Base-by-base conservation (phyloP, 2,797 vertebrate species). In the Taenioides sp. region DNA sequence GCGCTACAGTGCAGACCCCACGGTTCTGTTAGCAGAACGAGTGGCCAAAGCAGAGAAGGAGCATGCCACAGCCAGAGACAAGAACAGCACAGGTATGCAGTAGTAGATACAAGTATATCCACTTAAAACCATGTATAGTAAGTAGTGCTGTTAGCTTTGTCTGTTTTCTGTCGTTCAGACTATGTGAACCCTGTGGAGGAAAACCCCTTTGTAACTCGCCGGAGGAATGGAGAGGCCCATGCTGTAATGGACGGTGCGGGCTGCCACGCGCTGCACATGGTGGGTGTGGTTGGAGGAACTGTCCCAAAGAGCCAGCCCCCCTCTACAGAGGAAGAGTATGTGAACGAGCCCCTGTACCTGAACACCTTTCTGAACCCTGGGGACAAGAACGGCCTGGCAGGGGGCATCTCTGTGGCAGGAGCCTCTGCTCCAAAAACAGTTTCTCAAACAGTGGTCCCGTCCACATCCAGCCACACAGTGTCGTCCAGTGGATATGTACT, bases 1-100 rank as follows among this genome's bases (percentile, higher is more conserved):
- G 91, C 95, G 98, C 23, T 99, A 99, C 91, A 98, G 97, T 0
- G 96, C 98, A 0, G 98, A 99, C 78, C 98, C 98, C 73, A 98
- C 96, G 0, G 90, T 94, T 64, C 95, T 97, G 69, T 89, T 96
- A 70, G 89, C 93, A 0, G 97, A 99, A 59, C 91, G 96, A 27
- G 94, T 83, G 1, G 75, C 89, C 27, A 92, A 96, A 76, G 94
- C 89, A 47, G 96, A 97, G 68, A 93, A 95, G 81, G 96, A 96
- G 74, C 94, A 96, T 88, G 95, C 94, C 0, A 93, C 94, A 0
- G 95, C 95, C 94, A 92, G 96, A 88, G 96, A 98, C 86, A 98
- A 97, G 71, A 90, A 91, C 72, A 94, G 92, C 85, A 92, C 96
- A 97, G 98, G 98, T 98, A 70, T 28, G 47, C 47, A 52, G 10